Base-by-base conservation (phyloP, 2,113 vertebrate species). In the Sorex fumeus region DNA sequence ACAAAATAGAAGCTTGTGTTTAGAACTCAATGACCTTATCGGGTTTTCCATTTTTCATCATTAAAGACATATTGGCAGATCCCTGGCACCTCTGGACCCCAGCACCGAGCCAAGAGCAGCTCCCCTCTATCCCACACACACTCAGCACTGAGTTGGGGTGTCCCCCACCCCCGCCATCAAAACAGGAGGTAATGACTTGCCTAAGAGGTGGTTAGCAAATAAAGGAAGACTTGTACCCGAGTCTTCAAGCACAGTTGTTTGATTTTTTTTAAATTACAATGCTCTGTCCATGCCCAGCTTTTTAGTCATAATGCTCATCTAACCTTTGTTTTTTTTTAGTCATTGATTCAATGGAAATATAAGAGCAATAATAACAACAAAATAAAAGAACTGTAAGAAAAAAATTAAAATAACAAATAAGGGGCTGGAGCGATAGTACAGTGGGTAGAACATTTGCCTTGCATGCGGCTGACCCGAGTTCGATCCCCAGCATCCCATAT, bases 301-400 rank as follows among this genome's bases (percentile, higher is more conserved):
- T 92, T 28, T 18, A 86, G 1, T 34, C 90, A 62, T 12, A 25
- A 50, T 36, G 23, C 27, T 87, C 57, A 40, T 27, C 47, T 75
- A 71, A 71, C 21, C 9, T 91, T 92, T 9, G 10, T 62, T 93
- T 90, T 66, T 66, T 23, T 27, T 66, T 87, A 90, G n/a, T 27
- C 47, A 53, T 34, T 86, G 75, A 93, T 32, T 85, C 76, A 64
- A 11, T 30, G 34, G 34, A 82, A 90, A 93, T 82, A 15, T 27
- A 77, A 84, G 32, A 84, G 16, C 12, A 70, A 34, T 19, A 70
- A 25, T 27, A 64, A 64, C 7, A 27, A 64, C 62, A 64, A 64
- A 27, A 23, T 64, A 25, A 25, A 6, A 64, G 21, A 28, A 64
- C 18, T 64, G 9, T 3, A 13, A 25, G 62, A 8, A 64, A 64